Percentiles rank a stretch among this genome's conserved stretches.
Conservation (phyloP, 2,888 invertebrate species). For the Rotaria macrura region DNA sequence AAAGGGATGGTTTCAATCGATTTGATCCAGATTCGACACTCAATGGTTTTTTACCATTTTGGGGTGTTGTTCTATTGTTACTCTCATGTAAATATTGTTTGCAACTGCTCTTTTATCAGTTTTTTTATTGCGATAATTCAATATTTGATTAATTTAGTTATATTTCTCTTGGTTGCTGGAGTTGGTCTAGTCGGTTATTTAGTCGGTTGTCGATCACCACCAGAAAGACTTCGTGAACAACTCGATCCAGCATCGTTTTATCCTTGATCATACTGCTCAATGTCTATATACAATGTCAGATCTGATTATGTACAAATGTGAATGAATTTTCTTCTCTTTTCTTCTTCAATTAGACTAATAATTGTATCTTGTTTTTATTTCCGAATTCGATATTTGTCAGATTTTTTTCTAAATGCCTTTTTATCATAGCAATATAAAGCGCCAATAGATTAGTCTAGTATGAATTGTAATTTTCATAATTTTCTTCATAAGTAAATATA, state of each 20-base stretch:
- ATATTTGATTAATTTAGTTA: background rate
- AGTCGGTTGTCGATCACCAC: background rate
- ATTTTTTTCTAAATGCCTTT: conserved; percentile 2
- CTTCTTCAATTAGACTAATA: background rate
- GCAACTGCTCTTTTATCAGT: too few species aligned
- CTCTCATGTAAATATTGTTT: background rate
- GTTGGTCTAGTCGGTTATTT: background rate
- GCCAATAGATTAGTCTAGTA: background rate
- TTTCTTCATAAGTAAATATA: too few species aligned
- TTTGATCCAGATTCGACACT: conserved; percentile 9
- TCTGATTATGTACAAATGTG: background rate
- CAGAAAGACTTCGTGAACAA: background rate
- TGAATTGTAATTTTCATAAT: background rate
- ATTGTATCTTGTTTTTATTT: background rate
- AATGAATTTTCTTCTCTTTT: background rate
- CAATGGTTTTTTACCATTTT: conserved; percentile 17
- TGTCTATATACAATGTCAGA: background rate
- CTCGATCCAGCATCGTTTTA: background rate
- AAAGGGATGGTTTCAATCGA: background rate
- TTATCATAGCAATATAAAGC: background rate
- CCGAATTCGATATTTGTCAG: background rate
- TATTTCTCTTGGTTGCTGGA: background rate
- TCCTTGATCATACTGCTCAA: background rate
- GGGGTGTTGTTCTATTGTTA: background rate
- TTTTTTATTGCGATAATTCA: background rate